Base-by-base conservation (phyloP, 2,113 vertebrate genomes). In the Pitta sordida region DNA sequence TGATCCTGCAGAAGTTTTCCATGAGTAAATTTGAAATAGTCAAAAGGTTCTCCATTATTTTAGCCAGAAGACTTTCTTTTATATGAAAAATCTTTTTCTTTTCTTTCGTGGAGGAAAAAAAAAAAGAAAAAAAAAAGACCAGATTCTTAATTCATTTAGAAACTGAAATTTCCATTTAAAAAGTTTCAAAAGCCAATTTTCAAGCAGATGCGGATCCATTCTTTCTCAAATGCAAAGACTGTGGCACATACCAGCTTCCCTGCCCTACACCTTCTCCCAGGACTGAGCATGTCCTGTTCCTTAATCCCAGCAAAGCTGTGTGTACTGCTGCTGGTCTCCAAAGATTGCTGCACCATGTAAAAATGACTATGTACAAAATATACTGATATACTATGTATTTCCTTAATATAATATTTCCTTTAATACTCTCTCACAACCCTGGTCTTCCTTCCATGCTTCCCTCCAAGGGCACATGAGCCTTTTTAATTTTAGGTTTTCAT, bases 401-500 rank as follows among this genome's bases (percentile, higher is more conserved):
- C 36, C 58, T 70, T 88, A 82, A 70, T 87, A 36, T 9, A 73
- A 18, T 52, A 41, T 78, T 75, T 91, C 46, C 46, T 88, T 56
- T 64, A 85, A 30, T 79, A 90, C 22, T 27, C 11, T 62, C 56
- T 80, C 36, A 43, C 29, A 48, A n/a, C 29, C 52, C 59, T 52
- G 68, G 30, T 88, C 37, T 32, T 71, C 46, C 15, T 86, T 32
- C 63, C 17, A 15, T 75, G 32, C 32, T 84, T 79, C 77, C 32
- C 74, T 96, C 67, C 73, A 62, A 87, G 83, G 88, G 39, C 93
- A 71, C 46, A 63, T 30, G 44, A 89, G 36, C 56, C 67, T 90
- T 93, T 91, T 87, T 90, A 84, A 80, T 93, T 94, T 62, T 64
- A 78, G 65, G 37, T 43, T 90, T 96, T 94, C 67, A 88, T 96